These are phyloP conservation scores for Melieria picta DNA, from an alignment of 2,888 invertebrate species.

Conservation along the genomic window DNA sequence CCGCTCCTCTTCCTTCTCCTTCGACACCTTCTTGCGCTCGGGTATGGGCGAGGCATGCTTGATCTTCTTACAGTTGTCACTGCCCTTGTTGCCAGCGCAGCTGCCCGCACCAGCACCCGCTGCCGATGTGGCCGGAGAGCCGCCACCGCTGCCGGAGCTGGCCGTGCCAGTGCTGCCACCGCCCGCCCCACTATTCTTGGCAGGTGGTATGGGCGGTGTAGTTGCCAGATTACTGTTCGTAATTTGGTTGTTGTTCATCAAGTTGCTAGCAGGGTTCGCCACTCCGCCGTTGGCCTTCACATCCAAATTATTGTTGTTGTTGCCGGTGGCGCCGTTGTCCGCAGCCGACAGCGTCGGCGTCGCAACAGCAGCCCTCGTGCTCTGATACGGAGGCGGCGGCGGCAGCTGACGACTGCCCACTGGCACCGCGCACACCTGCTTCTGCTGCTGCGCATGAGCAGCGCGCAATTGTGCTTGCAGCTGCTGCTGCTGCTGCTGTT, in stretches of 20 bases:
- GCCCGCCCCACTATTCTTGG: slow-evolving; percentile 53
- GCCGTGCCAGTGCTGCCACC: slow-evolving; percentile 46
- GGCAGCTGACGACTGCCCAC: slow-evolving; percentile 69
- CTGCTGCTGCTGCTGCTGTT: slow-evolving; percentile 53
- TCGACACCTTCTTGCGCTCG: slow-evolving; percentile 89
- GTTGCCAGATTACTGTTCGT: slow-evolving; percentile 66
- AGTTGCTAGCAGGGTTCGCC: slow-evolving; percentile 36
- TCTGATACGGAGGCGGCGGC: slow-evolving; percentile 76
- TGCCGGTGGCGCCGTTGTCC: slow-evolving; percentile 27
- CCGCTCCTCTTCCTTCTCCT: slow-evolving; percentile 85
- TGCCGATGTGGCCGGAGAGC: slow-evolving; percentile 43
- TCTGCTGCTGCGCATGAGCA: slow-evolving; percentile 50
- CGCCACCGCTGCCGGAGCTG: slow-evolving; percentile 51
- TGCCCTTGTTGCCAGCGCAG: slow-evolving; percentile 60
- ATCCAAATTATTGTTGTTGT: slow-evolving; percentile 46
- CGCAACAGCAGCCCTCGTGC: slow-evolving; percentile 47
- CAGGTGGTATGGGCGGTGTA: slow-evolving; percentile 70
- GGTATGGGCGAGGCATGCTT: slow-evolving; percentile 96
- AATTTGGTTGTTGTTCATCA: slow-evolving; percentile 59
- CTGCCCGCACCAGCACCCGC: slow-evolving; percentile 44
- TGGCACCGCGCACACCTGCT: slow-evolving; percentile 42
- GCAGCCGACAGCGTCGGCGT: slow-evolving; percentile 42
- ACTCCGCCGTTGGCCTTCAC: slow-evolving; percentile 23
- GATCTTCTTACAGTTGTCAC: slow-evolving; percentile 77
- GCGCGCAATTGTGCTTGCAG: slow-evolving; percentile 46